phyloP scores from a whole-genome alignment of 2,113 vertebrate genomes.

The Todiramphus saurophagus region DNA sequence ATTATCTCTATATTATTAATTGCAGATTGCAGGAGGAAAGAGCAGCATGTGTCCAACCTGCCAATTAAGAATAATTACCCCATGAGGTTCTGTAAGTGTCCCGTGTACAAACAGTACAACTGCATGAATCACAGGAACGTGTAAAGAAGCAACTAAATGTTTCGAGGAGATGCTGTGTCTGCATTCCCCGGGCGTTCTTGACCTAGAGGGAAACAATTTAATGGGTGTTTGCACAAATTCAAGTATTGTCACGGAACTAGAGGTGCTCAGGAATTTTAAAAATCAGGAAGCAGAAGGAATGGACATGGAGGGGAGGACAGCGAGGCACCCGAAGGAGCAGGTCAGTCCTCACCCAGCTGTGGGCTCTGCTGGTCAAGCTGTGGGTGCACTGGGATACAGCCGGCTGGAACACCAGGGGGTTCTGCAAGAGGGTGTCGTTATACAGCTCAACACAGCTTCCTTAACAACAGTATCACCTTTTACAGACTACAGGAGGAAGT shows the following conservation, averaged over 20 bases:
- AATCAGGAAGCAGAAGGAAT: not conserved
- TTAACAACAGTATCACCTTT: not conserved
- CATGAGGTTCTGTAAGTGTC: slow-evolving; percentile 15
- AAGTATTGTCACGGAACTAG: not conserved
- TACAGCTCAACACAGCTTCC: not conserved
- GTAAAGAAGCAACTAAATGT: not conserved
- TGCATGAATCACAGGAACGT: not conserved
- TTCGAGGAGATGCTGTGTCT: not conserved
- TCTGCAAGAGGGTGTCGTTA: not conserved
- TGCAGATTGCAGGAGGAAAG: slow-evolving; percentile 1
- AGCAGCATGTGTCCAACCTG: slow-evolving; percentile 28
- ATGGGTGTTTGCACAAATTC: not conserved
- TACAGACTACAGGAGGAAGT: not conserved
- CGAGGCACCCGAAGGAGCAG: not conserved
- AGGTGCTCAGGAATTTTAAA: not conserved
- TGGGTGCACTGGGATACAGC: not conserved
- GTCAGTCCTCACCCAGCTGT: not conserved
- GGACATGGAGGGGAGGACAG: not conserved
- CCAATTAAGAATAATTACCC: slow-evolving; percentile 53
- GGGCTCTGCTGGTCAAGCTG: not conserved
- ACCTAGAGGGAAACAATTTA: not conserved
- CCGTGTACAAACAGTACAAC: slow-evolving; percentile 1
- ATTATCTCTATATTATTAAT: not conserved
- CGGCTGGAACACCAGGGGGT: not conserved
- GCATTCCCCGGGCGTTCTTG: not conserved